Base-by-base conservation (phyloP, 2,113 vertebrate species). In the Archocentrus centrarchus region DNA sequence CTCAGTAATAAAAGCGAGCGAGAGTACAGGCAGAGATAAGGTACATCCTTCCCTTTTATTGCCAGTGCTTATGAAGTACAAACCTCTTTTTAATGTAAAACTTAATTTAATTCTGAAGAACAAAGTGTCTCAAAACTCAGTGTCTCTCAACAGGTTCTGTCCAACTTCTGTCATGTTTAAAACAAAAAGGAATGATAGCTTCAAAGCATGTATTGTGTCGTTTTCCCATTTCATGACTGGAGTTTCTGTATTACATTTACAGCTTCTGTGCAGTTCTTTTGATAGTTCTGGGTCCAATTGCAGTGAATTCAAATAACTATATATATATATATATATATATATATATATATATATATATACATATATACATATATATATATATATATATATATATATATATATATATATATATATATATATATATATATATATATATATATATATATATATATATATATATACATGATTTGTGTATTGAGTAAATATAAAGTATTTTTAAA, bases 11-110 rank as follows among this genome's bases (percentile, higher is more conserved):
- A 94, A 95, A 92, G 92, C 81, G 78, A 90, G 86, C 47, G 82
- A 85, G 86, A 90, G 91, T 80, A 91, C 90, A 92, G 91, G 84
- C 87, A 87, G 91, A 93, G 96, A 96, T 95, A 95, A 95, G 90
- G 88, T 91, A 88, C 90, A 93, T 88, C 93, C 91, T 87, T 92
- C 58, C 86, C 81, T 91, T 94, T 94, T 84, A 93, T 93, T 88
- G 88, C 87, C 50, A 13, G 82, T 44, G 84, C 92, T 94, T 94
- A 87, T 90, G 87, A 92, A 93, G 89, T 90, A 87, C 86, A 93
- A 95, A 91, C 86, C 80, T 55, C 55, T 77, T 91, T 93, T 94
- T 85, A 90, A 92, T 92, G 91, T 88, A 89, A 90, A 95, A 91
- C 86, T 89, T 92, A 93, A 95, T 93, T 95, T 91, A 93, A 91